Evolutionary conservation across 2,888 invertebrate species (phyloP).

Genomic region (Mythimna albipuncta): DNA sequence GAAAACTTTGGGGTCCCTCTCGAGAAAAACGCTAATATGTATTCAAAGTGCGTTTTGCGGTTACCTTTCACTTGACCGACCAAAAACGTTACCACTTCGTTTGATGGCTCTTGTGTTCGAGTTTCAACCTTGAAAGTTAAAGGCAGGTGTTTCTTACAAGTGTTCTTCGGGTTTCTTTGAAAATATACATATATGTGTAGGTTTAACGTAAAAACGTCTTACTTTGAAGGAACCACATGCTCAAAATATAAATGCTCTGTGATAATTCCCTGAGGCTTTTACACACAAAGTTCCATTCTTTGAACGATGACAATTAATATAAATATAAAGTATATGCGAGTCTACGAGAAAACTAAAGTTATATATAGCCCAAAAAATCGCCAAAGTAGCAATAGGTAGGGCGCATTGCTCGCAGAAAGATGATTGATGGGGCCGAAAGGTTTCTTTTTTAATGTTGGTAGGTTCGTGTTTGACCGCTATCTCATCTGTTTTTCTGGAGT

Average conservation of each 20-base stretch:
- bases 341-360: no score
- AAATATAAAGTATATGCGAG: no score
- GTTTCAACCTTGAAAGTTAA: conserved; percentile 41
- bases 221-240: no score
- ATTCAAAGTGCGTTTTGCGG: conserved; percentile 71
- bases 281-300: background rate
- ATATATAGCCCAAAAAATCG: no score
- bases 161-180: conserved; percentile 16
- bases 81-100: conserved; percentile 62
- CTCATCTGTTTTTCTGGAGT: no score
- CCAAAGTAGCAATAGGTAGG: no score
- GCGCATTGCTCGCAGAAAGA: no score
- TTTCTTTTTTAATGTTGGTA: no score
- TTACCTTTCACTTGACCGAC: conserved; percentile 70
- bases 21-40: conserved; percentile 71
- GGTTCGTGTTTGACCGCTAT: no score
- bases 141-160: conserved; percentile 21
- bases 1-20: conserved; percentile 64
- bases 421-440: no score
- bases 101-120: conserved; percentile 52
- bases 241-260: background rate
- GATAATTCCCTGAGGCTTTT: background rate
- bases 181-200: background rate
- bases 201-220: background rate
- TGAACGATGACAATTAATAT: no score